A percentile compares a stretch with the other conserved stretches of the same genome.
phyloP scores from a whole-genome alignment of 2,113 vertebrate species.

The Rissa tridactyla region DNA sequence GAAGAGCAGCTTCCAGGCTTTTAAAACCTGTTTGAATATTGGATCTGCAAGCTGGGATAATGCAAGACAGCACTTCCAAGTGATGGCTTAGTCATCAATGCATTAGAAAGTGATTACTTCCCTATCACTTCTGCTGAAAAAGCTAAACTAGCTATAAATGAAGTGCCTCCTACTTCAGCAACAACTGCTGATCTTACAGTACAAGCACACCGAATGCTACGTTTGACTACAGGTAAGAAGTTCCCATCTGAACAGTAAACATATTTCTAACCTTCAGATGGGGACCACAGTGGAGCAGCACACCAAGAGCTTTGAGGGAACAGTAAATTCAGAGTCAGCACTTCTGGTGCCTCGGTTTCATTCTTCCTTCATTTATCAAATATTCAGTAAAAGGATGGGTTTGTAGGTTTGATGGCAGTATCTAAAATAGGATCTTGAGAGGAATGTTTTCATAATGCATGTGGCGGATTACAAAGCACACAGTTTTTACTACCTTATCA shows the following conservation, averaged over 20 bases:
- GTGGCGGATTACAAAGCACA: not conserved
- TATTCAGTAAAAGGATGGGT: not conserved
- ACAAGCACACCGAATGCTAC: not conserved
- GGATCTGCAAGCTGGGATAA: constrained; percentile 55
- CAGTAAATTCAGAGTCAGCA: not conserved
- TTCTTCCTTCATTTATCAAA: not conserved
- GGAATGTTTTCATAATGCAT: not conserved
- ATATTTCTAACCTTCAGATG: not conserved
- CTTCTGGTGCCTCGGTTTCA: not conserved
- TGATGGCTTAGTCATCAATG: constrained; percentile 21
- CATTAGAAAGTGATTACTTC: not conserved
- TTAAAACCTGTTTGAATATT: constrained; percentile 11
- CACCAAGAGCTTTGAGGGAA: not conserved
- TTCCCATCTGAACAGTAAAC: not conserved
- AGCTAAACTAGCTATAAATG: not conserved
- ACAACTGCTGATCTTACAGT: not conserved
- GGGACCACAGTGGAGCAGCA: not conserved
- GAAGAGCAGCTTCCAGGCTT: constrained; percentile 21
- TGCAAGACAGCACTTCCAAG: constrained; percentile 12
- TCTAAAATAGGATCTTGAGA: not conserved
- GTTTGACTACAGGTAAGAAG: not conserved
- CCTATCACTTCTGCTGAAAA: not conserved
- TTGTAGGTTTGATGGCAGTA: not conserved
- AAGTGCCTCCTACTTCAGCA: not conserved
- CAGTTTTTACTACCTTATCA: not conserved